Conservation (phyloP, 1,140 invertebrate genomes). For the Lithobius niger region DNA sequence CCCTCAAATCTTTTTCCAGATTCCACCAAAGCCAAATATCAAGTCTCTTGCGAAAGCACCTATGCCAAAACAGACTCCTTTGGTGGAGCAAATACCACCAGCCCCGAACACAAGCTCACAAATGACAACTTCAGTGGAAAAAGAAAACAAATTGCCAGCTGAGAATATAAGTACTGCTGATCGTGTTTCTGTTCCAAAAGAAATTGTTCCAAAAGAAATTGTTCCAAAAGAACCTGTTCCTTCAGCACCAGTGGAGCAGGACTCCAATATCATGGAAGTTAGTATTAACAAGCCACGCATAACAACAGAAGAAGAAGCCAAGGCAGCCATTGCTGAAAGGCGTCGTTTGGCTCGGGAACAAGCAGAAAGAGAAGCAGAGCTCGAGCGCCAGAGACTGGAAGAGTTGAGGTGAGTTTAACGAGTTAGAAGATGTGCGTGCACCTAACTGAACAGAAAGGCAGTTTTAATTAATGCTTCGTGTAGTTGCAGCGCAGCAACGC, state of each 20-base stretch:
- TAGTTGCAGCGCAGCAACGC: too few species aligned
- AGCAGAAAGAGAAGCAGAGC: constrained; percentile 67
- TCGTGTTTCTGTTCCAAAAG: too few species aligned
- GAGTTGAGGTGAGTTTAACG: constrained; percentile 18
- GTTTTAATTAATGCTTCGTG: too few species aligned
- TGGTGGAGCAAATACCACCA: background rate
- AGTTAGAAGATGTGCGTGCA: too few species aligned
- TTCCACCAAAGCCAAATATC: background rate
- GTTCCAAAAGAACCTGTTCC: background rate
- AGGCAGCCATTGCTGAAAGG: constrained; percentile 73
- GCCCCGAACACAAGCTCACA: background rate
- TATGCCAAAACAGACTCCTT: background rate
- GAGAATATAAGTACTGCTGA: background rate
- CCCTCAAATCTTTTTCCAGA: background rate
- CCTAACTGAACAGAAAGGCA: too few species aligned
- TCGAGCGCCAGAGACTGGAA: constrained; percentile 54
- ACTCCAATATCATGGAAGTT: constrained; percentile 9
- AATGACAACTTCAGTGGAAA: background rate
- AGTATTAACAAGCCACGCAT: constrained; percentile 46
- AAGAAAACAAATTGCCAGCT: background rate
- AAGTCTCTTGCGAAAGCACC: background rate
- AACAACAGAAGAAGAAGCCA: constrained; percentile 76
- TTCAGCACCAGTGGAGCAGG: constrained; percentile 4
- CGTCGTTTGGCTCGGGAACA: constrained; percentile 66
- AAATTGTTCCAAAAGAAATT: too few species aligned